A percentile compares a stretch with the other conserved stretches of the same genome.
phyloP scores from a whole-genome alignment of 2,888 invertebrate species.

The Polydrusus cervinus region DNA sequence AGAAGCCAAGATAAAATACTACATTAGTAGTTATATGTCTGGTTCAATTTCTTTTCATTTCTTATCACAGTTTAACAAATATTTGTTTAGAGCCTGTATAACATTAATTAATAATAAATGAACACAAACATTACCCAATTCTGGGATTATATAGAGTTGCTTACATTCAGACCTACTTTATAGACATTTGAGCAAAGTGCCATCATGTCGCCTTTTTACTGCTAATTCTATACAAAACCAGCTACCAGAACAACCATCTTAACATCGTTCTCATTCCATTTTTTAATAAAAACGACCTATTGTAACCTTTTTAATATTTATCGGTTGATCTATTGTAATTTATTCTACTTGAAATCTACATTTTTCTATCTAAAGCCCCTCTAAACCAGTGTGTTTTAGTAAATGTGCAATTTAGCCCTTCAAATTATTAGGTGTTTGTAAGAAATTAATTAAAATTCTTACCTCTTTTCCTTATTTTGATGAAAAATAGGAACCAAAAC shows the following conservation, averaged over 20 bases:
- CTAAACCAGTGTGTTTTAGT: conserved; percentile 19
- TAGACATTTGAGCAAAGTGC: too few species aligned
- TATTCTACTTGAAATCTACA: conserved; percentile 5
- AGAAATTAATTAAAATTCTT: conserved; percentile 14
- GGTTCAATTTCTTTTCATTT: too few species aligned
- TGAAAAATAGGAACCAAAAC: background rate
- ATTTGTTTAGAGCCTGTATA: too few species aligned
- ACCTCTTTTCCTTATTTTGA: conserved; percentile 18
- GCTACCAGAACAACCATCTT: background rate
- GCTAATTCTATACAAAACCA: background rate
- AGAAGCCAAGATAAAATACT: too few species aligned
- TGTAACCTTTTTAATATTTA: conserved; percentile 22
- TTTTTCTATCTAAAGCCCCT: conserved; percentile 8
- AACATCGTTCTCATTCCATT: background rate
- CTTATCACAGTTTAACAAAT: too few species aligned
- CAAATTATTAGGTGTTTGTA: conserved; percentile 1
- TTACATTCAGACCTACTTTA: too few species aligned
- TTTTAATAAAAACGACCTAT: conserved; percentile 15
- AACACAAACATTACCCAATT: too few species aligned
- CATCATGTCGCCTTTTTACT: background rate
- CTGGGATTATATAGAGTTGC: too few species aligned
- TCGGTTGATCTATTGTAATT: conserved; percentile 12
- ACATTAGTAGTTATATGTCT: too few species aligned
- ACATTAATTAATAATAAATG: too few species aligned
- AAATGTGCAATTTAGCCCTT: conserved; percentile 1